Conservation (phyloP, 1,140 invertebrate genomes). For the Hylaeus anthracinus region DNA sequence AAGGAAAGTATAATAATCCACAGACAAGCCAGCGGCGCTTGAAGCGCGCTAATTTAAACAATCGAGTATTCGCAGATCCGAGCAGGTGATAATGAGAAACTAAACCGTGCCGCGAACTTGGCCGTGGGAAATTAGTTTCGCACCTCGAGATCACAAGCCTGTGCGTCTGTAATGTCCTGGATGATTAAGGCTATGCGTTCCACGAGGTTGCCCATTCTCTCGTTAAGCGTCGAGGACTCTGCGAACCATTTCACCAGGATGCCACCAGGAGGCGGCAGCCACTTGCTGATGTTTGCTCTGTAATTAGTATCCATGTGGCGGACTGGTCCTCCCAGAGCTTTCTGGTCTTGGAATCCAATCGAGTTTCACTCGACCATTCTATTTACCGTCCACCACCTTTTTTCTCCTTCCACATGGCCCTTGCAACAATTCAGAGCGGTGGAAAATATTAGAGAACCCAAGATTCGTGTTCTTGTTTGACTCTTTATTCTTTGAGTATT, state of each 20-base stretch:
- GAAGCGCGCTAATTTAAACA: not conserved
- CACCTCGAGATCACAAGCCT: conserved; percentile 55
- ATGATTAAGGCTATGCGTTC: conserved; percentile 57
- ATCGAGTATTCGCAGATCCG: not conserved
- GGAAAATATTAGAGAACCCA: too few species aligned
- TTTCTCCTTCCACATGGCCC: too few species aligned
- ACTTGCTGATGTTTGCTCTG: conserved; percentile 68
- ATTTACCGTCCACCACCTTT: too few species aligned
- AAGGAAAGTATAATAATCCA: too few species aligned
- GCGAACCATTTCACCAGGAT: conserved; percentile 59
- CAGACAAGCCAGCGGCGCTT: too few species aligned
- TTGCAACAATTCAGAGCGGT: too few species aligned
- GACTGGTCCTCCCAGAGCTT: not conserved
- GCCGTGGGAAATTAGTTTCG: conserved; percentile 7
- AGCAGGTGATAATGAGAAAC: conserved; percentile 15
- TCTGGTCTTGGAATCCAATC: not conserved
- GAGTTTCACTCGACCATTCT: not conserved
- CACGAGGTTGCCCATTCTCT: conserved; percentile 52
- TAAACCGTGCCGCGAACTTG: not conserved
- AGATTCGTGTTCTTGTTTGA: too few species aligned
- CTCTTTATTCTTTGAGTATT: too few species aligned
- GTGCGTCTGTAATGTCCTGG: conserved; percentile 51
- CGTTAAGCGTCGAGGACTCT: conserved; percentile 50
- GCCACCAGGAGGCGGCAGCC: conserved; percentile 56
- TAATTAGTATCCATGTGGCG: conserved; percentile 67